These are phyloP conservation scores for Anniella stebbinsi DNA, from an alignment of 2,797 vertebrate genomes.

Conservation along the genomic window DNA sequence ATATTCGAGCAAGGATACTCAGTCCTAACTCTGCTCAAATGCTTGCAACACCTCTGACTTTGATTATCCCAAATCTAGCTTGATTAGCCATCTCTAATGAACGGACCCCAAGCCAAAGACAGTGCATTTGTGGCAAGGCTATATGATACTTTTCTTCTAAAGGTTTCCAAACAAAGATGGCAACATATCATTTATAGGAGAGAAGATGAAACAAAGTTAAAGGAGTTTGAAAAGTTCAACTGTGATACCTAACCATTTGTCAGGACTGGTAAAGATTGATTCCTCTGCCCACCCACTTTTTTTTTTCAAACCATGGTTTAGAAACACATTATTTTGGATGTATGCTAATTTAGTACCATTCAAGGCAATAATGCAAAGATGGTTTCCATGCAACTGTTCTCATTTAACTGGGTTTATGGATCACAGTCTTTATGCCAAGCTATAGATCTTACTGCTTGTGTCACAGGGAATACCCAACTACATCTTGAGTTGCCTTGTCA, in stretches of 20 bases:
- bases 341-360: background rate
- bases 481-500: background rate
- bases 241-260: background rate
- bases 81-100: background rate
- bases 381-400: background rate
- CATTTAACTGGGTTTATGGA: background rate
- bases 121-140: too few species aligned
- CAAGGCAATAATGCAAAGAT: background rate
- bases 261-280: background rate
- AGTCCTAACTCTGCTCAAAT: background rate
- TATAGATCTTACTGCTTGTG: background rate
- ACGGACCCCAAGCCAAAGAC: background rate
- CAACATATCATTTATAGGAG: background rate
- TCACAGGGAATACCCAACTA: background rate
- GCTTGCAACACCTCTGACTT: background rate
- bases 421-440: background rate
- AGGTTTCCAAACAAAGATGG: background rate
- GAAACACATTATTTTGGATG: background rate
- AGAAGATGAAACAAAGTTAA: background rate
- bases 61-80: background rate
- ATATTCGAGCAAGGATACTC: background rate
- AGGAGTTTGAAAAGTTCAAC: background rate
- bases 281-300: too few species aligned
- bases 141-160: background rate
- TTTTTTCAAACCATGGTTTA: background rate